Evolutionary conservation across 2,797 vertebrate species (phyloP).

Genomic region (Tachyglossus aculeatus): DNA sequence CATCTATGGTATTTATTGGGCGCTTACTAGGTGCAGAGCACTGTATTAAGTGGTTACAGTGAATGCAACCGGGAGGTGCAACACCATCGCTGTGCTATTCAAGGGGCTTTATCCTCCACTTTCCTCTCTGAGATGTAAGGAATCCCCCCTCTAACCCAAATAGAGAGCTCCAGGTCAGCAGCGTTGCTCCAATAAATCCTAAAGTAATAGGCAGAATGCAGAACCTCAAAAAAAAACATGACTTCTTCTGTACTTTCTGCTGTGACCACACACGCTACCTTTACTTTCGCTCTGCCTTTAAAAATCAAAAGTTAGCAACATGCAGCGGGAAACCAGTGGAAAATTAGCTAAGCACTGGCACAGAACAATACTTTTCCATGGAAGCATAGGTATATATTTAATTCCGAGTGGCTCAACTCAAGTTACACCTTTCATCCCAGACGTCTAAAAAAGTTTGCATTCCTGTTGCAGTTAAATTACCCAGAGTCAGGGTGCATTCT

Average conservation of each 20-base stretch:
- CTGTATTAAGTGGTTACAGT: no score
- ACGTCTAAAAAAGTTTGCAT: conserved; percentile 66
- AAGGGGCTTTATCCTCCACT: not conserved
- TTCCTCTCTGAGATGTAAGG: conserved; percentile 32
- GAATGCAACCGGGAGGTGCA: no score
- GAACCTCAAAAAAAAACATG: conserved; percentile 49
- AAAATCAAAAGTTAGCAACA: conserved; percentile 67
- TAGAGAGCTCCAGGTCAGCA: conserved; percentile 17
- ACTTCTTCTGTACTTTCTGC: conserved; percentile 27
- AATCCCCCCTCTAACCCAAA: conserved; percentile 46
- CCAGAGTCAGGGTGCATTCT: conserved; percentile 35
- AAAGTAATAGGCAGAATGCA: conserved; percentile 28
- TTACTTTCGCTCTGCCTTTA: conserved; percentile 54
- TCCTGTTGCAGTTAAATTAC: conserved; percentile 40
- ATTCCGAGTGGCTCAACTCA: conserved; percentile 67
- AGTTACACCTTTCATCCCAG: conserved; percentile 71
- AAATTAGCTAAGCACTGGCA: conserved; percentile 72
- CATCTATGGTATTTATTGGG: conserved; percentile 41
- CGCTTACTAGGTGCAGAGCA: no score
- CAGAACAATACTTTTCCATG: conserved; percentile 67
- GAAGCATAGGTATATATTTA: conserved; percentile 73
- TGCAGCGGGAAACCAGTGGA: conserved; percentile 53
- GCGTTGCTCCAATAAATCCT: conserved; percentile 16
- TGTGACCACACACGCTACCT: conserved; percentile 54
- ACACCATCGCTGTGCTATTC: no score